These are phyloP conservation scores for Sorex maritimensis DNA, from an alignment of 2,797 vertebrate genomes.

Conservation along the genomic window DNA sequence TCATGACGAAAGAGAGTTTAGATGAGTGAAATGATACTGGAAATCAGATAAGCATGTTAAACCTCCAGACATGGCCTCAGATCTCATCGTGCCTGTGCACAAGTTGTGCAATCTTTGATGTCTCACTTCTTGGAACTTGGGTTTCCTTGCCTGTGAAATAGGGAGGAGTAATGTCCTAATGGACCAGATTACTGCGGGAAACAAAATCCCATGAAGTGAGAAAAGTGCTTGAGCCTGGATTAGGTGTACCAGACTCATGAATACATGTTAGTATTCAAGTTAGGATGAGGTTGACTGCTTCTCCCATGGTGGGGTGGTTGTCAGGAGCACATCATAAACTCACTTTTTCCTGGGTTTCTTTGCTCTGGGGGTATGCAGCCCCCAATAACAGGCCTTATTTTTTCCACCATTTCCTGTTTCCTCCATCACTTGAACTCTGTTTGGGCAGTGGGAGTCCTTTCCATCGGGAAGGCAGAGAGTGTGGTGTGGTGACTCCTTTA, in stretches of 20 bases:
- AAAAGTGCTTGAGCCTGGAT: constrained; percentile 26
- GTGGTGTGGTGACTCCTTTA: neutral
- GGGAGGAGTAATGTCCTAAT: constrained; percentile 43
- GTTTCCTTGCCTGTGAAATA: constrained; percentile 47
- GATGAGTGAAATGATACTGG: constrained; percentile 41
- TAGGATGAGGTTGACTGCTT: neutral
- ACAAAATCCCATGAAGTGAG: neutral
- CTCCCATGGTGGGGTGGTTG: neutral
- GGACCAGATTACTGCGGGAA: neutral
- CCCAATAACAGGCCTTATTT: neutral
- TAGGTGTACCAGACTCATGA: constrained; percentile 22
- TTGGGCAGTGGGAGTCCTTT: neutral
- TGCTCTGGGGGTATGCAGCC: neutral
- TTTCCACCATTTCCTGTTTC: neutral
- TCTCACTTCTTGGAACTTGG: constrained; percentile 23
- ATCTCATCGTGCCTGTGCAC: neutral
- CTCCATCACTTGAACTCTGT: neutral
- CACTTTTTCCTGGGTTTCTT: neutral
- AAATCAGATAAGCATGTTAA: neutral
- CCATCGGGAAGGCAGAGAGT: neutral
- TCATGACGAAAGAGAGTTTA: constrained; percentile 47
- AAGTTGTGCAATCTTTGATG: neutral
- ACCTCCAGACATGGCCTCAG: neutral
- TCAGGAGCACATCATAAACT: neutral
- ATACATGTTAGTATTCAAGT: neutral